Evolutionary conservation across 2,113 vertebrate genomes (phyloP).

Genomic region (Riparia riparia): DNA sequence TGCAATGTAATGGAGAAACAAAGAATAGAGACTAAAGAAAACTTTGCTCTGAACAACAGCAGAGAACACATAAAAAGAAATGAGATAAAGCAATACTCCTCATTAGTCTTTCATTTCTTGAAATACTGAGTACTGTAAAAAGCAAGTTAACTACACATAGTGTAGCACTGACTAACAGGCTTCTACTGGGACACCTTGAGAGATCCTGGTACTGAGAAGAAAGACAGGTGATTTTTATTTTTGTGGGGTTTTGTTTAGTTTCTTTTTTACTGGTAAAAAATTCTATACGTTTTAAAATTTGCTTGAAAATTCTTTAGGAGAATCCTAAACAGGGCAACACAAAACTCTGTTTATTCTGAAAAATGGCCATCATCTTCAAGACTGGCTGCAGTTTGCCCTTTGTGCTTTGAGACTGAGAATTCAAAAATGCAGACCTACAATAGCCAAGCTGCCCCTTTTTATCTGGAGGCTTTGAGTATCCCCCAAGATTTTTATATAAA

Average conservation of each 20-base stretch:
- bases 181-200: neutral
- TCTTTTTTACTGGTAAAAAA: neutral
- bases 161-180: neutral
- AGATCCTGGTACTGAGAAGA: neutral
- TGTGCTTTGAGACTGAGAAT: slow-evolving; percentile 48
- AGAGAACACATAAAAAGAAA: neutral
- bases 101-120: neutral
- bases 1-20: neutral
- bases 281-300: neutral
- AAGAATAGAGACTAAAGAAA: neutral
- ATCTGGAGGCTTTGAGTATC: slow-evolving; percentile 63
- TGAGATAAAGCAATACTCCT: neutral
- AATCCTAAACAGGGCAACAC: neutral
- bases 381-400: neutral
- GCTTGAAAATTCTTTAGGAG: neutral
- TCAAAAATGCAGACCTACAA: slow-evolving; percentile 38
- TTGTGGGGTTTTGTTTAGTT: neutral
- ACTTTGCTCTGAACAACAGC: neutral
- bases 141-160: neutral
- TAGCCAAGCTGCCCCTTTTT: slow-evolving; percentile 54
- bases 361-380: neutral
- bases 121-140: neutral
- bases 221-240: neutral
- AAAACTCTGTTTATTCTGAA: neutral
- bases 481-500: slow-evolving; percentile 71